Percentiles rank a stretch among this genome's conserved stretches.
phyloP scores from a whole-genome alignment of 2,888 invertebrate species.

The Torymus aiolomorphi region DNA sequence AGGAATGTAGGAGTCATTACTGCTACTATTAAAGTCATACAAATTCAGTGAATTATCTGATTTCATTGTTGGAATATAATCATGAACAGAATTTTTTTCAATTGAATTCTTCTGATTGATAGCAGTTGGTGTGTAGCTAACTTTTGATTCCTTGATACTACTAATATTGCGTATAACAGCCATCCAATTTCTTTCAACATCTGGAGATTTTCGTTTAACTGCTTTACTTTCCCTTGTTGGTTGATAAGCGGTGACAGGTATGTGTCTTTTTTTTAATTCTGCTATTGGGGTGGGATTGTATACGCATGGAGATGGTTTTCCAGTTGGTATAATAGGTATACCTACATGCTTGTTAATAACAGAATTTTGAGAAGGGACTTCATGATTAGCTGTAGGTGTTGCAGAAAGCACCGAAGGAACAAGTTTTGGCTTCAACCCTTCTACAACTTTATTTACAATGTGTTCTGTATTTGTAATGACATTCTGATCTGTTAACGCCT shows the following conservation, averaged over 20 bases:
- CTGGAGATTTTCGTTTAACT: conserved; percentile 71
- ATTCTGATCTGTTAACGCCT: conserved; percentile 78
- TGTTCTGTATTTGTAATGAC: conserved; percentile 73
- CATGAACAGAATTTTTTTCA: conserved; percentile 61
- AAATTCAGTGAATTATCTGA: conserved; percentile 65
- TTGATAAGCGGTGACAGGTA: conserved; percentile 72
- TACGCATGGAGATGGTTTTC: conserved; percentile 66
- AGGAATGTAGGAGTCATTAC: conserved; percentile 64
- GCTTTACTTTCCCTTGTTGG: conserved; percentile 70
- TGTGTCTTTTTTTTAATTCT: conserved; percentile 77
- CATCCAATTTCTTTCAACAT: conserved; percentile 67
- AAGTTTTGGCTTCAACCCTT: conserved; percentile 75
- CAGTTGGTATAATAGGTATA: conserved; percentile 66
- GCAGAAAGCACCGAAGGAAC: conserved; percentile 54
- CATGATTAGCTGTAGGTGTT: conserved; percentile 35
- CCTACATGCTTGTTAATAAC: conserved; percentile 59
- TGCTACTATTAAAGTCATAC: conserved; percentile 67
- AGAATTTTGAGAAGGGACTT: conserved; percentile 27
- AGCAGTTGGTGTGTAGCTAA: conserved; percentile 71
- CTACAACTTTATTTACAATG: conserved; percentile 77
- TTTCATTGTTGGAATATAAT: conserved; percentile 70
- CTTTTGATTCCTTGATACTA: conserved; percentile 56
- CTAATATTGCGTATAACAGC: conserved; percentile 62
- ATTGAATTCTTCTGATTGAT: conserved; percentile 60
- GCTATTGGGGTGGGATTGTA: conserved; percentile 83